Conservation (phyloP, 1,140 invertebrate genomes). For the Drosophila lini region DNA sequence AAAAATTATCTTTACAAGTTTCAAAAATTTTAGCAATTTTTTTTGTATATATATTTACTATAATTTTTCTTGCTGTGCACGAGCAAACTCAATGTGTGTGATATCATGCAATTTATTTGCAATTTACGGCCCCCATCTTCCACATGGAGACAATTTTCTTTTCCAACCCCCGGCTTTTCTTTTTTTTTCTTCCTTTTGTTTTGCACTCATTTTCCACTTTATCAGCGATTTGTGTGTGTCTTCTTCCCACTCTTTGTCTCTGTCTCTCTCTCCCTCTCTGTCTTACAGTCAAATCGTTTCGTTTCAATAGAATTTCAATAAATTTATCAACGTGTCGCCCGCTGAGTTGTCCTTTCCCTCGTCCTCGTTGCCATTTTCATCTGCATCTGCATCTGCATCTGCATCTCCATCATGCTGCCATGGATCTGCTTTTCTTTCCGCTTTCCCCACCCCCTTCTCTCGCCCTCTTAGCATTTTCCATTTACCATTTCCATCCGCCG, state of each 20-base stretch:
- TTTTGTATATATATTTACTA: too few species aligned
- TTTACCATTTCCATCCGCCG: conserved; percentile 41
- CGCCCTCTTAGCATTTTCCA: conserved; percentile 17
- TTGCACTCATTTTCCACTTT: conserved; percentile 78
- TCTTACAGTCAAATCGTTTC: conserved; percentile 76
- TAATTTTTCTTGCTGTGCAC: not conserved
- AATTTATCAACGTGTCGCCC: conserved; percentile 75
- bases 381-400: not conserved
- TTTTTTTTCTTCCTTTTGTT: conserved; percentile 25
- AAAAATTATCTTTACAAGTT: too few species aligned
- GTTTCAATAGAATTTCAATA: conserved; percentile 83
- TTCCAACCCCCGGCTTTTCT: not conserved
- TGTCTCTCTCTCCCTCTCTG: not conserved
- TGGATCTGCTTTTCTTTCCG: conserved; percentile 4
- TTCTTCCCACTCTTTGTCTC: not conserved
- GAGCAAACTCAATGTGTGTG: conserved; percentile 1
- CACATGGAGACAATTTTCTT: conserved; percentile 32
- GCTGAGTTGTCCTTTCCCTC: conserved; percentile 25
- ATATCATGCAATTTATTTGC: conserved; percentile 60
- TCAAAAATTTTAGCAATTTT: too few species aligned
- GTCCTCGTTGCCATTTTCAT: conserved; percentile 14
- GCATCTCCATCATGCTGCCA: conserved; percentile 19
- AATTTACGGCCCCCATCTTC: conserved; percentile 40
- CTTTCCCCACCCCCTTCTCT: not conserved
- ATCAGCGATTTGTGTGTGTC: conserved; percentile 69